Percentiles rank a stretch among this genome's conserved stretches.
Evolutionary conservation across 2,797 vertebrate species (phyloP).

Genomic region (Peromyscus aztecus): DNA sequence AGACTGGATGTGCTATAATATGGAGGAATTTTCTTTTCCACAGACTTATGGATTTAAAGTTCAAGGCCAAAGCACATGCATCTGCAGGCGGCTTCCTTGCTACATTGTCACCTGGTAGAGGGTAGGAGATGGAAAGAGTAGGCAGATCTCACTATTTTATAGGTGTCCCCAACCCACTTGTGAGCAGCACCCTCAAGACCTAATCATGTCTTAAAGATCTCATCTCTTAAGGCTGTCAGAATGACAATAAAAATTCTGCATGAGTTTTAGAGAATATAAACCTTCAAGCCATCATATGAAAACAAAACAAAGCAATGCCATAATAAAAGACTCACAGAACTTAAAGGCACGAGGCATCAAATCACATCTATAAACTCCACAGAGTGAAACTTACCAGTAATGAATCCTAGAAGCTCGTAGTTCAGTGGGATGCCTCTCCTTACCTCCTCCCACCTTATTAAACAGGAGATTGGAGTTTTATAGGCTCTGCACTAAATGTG

Average conservation of each 20-base stretch:
- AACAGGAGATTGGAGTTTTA: constrained; percentile 75
- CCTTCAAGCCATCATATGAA: background rate
- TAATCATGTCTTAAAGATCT: background rate
- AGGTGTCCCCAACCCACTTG: background rate
- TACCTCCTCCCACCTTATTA: constrained; percentile 74
- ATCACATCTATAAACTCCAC: constrained; percentile 81
- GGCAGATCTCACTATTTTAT: background rate
- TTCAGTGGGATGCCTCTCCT: constrained; percentile 25
- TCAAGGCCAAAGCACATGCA: background rate
- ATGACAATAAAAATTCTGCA: background rate
- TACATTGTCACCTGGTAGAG: background rate
- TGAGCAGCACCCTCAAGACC: fast-evolving
- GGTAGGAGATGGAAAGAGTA: no score
- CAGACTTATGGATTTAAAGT: background rate
- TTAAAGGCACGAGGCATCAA: constrained; percentile 77
- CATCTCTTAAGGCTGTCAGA: background rate
- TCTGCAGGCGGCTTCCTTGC: background rate
- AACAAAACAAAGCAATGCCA: background rate
- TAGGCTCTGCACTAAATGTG: constrained; percentile 68
- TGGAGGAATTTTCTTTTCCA: background rate
- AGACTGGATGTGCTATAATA: background rate
- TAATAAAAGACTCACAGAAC: constrained; percentile 51
- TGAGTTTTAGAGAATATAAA: background rate
- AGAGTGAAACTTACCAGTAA: constrained; percentile 75
- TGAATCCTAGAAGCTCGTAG: constrained; percentile 78